Conservation (phyloP, 2,797 vertebrate genomes). For the Gymnothorax reevesii region DNA sequence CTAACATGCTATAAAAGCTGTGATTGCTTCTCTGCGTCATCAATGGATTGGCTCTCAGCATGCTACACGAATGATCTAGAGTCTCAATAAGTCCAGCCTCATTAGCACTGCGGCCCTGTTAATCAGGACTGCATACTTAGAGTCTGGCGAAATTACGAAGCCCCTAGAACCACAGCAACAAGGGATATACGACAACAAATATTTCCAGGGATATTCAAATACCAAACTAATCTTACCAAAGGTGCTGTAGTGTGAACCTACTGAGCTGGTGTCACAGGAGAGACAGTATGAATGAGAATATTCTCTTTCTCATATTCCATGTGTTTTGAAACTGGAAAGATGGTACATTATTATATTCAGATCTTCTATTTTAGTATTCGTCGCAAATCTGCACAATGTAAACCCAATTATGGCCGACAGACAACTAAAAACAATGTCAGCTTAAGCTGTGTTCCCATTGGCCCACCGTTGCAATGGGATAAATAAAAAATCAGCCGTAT, state of each 20-base stretch:
- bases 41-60: background rate
- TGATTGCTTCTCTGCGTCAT: background rate
- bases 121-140: background rate
- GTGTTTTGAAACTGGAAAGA: background rate
- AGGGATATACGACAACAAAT: background rate
- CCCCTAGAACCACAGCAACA: background rate
- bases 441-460: background rate
- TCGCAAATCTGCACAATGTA: background rate
- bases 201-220: constrained; percentile 11
- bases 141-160: background rate
- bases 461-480: background rate
- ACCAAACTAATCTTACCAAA: constrained; percentile 13
- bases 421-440: background rate
- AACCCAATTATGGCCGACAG: background rate
- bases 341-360: background rate
- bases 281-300: background rate
- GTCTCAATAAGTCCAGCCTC: constrained; percentile 18
- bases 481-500: background rate
- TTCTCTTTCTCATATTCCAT: background rate
- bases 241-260: background rate
- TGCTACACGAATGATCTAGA: background rate
- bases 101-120: background rate
- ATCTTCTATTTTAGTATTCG: background rate
- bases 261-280: background rate
- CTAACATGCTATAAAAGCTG: background rate